Percentiles rank a stretch among this genome's conserved stretches.
Evolutionary conservation across 1,140 invertebrate genomes (phyloP).

Genomic region (Lasaia peninsularis): DNA sequence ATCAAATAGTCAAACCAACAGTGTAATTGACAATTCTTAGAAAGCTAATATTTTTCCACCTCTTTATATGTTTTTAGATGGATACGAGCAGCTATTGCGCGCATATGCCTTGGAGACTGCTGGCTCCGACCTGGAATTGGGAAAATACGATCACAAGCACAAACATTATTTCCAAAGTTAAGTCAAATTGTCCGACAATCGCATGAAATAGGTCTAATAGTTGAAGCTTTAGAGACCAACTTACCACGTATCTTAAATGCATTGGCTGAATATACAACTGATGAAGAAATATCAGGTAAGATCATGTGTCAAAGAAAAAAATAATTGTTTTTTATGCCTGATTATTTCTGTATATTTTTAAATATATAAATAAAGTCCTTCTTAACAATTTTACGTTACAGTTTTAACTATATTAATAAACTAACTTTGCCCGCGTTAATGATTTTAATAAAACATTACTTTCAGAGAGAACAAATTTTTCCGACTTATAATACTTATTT

Average conservation of each 20-base stretch:
- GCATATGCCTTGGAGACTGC: slow-evolving; percentile 66
- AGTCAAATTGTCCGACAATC: slow-evolving; percentile 60
- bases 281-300: slow-evolving; percentile 71
- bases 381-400: too few relatives aligned
- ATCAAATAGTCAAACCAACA: too few relatives aligned
- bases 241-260: slow-evolving; percentile 63
- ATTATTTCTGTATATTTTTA: too few relatives aligned
- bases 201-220: slow-evolving; percentile 52
- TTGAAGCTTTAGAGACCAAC: slow-evolving; percentile 68
- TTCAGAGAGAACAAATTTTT: too few relatives aligned
- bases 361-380: too few relatives aligned
- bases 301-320: slow-evolving; percentile 6
- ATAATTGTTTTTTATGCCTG: too few relatives aligned
- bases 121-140: slow-evolving; percentile 71
- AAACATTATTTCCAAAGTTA: slow-evolving; percentile 63
- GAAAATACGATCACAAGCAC: slow-evolving; percentile 67
- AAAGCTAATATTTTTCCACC: too few relatives aligned
- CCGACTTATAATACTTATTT: too few relatives aligned
- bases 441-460: too few relatives aligned
- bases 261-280: slow-evolving; percentile 67
- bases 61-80: slow-evolving; percentile 45
- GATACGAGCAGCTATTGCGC: slow-evolving; percentile 63
- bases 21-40: too few relatives aligned
- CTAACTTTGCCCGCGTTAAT: too few relatives aligned
- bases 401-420: too few relatives aligned